phyloP scores from a whole-genome alignment of 2,113 vertebrate species.

The Rhineura floridana region DNA sequence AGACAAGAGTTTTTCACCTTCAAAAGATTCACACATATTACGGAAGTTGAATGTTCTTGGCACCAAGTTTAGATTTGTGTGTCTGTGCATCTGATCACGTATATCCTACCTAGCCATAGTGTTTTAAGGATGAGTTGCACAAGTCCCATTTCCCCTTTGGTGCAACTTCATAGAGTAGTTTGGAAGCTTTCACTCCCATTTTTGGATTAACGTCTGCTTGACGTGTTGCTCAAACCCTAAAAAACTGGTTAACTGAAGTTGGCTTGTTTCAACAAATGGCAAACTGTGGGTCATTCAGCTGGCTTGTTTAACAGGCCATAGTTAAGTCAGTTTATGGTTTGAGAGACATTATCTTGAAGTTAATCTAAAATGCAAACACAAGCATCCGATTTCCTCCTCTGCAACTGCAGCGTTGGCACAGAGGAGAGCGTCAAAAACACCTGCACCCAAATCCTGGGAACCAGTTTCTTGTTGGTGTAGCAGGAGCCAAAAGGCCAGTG shows the following conservation, averaged over 20 bases:
- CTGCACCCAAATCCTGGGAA: too few relatives aligned
- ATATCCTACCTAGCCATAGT: background rate
- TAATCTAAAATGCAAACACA: background rate
- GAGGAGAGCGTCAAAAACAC: background rate
- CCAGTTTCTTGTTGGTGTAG: too few relatives aligned
- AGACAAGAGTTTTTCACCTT: background rate
- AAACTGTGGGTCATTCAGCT: background rate
- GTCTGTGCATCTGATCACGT: too few relatives aligned
- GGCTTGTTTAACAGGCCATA: background rate
- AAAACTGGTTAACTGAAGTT: background rate
- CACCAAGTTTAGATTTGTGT: background rate
- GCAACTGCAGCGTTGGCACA: background rate
- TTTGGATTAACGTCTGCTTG: background rate
- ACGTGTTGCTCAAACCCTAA: background rate
- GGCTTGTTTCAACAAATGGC: background rate
- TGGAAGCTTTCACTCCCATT: background rate
- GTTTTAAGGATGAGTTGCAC: background rate
- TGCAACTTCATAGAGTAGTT: background rate
- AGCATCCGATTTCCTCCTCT: background rate
- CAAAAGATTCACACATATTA: background rate
- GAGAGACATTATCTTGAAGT: background rate
- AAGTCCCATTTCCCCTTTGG: background rate
- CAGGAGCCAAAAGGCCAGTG: too few relatives aligned
- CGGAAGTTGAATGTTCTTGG: background rate
- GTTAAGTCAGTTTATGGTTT: too few relatives aligned